A percentile compares a stretch with the other conserved stretches of the same genome.
Conservation (phyloP, 2,888 invertebrate genomes). For the Osmoderma eremita region DNA sequence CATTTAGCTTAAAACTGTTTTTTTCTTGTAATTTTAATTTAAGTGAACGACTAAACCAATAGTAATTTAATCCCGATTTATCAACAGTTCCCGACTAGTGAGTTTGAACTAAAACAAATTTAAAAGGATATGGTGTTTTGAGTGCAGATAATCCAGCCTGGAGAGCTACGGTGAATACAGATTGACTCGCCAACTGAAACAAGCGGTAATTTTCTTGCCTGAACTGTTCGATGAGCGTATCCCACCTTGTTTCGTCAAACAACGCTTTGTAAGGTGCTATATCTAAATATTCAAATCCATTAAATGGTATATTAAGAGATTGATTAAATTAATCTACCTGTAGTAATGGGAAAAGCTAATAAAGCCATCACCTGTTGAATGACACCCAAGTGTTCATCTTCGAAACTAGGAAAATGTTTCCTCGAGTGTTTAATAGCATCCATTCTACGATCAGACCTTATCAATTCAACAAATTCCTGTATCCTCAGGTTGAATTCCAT, state of each 20-base stretch:
- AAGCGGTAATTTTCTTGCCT: slow-evolving; percentile 93
- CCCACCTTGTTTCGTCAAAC: slow-evolving; percentile 79
- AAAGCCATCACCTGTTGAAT: slow-evolving; percentile 96
- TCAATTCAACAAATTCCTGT: slow-evolving; percentile 95
- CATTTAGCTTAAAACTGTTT: not conserved
- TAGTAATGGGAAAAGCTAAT: slow-evolving; percentile 89
- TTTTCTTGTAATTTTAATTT: no score
- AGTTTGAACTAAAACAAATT: not conserved
- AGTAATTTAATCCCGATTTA: no score
- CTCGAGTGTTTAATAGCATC: slow-evolving; percentile 96
- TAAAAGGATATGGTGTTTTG: slow-evolving; percentile 88
- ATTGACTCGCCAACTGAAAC: slow-evolving; percentile 91
- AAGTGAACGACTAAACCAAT: no score
- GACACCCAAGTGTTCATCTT: slow-evolving; percentile 85
- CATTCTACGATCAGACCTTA: slow-evolving; percentile 84
- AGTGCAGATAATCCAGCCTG: slow-evolving; percentile 95
- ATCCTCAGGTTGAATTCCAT: slow-evolving; percentile 95
- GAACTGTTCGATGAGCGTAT: slow-evolving; percentile 87
- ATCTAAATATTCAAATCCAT: slow-evolving; percentile 59
- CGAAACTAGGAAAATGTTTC: slow-evolving; percentile 88
- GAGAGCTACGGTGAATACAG: slow-evolving; percentile 90
- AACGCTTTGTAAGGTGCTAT: slow-evolving; percentile 77
- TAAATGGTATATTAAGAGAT: no score
- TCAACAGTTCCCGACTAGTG: not conserved
- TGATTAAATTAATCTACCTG: slow-evolving; percentile 55